phyloP scores from a whole-genome alignment of 37 sponge, comb jelly and placozoan genomes.

The Chondrilla cf. caribensis region DNA sequence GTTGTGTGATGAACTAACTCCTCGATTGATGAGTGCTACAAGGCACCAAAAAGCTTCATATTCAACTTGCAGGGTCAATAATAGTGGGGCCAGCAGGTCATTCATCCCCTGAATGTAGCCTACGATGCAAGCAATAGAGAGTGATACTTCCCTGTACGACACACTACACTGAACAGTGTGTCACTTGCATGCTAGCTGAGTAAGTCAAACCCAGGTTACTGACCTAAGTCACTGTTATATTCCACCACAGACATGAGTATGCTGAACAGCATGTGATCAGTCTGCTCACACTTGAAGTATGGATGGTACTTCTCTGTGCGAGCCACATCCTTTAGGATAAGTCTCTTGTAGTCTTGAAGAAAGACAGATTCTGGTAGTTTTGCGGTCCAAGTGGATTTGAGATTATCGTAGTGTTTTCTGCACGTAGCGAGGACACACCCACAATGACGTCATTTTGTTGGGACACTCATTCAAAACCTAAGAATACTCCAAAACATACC shows the following conservation, averaged over 20 bases:
- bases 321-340: conserved; percentile 19
- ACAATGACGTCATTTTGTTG: neutral
- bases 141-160: too few relatives aligned
- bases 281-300: neutral
- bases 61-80: conserved; percentile 31
- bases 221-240: neutral
- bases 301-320: conserved; percentile 4
- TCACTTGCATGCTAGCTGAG: neutral
- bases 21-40: conserved; percentile 12
- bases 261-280: neutral
- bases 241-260: conserved; percentile 17
- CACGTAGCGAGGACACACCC: neutral
- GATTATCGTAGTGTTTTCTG: conserved; percentile 8
- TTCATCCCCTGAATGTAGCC: conserved; percentile 64
- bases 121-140: conserved; percentile 26
- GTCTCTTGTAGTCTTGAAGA: neutral
- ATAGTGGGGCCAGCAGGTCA: conserved; percentile 42
- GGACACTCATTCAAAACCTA: neutral
- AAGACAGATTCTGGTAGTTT: neutral
- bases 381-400: neutral
- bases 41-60: conserved; percentile 60
- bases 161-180: too few relatives aligned
- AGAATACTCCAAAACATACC: neutral
- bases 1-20: conserved; percentile 15
- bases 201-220: neutral